These are phyloP conservation scores for Caenorhabditis drosophilae DNA, from an alignment of 2,888 invertebrate genomes.

Conservation along the genomic window DNA sequence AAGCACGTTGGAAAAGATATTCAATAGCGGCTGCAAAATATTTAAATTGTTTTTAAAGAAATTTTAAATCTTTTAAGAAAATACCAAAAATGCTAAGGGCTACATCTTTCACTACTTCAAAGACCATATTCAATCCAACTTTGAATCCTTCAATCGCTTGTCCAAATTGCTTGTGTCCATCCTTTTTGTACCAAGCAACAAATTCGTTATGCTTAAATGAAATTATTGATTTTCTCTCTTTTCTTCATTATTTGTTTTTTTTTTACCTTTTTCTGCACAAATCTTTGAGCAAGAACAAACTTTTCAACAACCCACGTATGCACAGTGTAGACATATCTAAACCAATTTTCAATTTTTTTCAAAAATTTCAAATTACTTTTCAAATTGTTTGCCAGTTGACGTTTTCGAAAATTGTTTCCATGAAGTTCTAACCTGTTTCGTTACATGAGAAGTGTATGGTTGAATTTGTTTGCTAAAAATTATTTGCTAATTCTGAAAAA, in stretches of 20 bases:
- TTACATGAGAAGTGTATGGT: slow-evolving; percentile 6
- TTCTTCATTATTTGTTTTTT: too few species aligned
- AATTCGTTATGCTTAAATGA: slow-evolving; percentile 23
- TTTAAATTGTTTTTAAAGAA: neutral
- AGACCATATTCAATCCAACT: slow-evolving; percentile 29
- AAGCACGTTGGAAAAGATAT: slow-evolving; percentile 3
- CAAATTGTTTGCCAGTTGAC: slow-evolving; percentile 17
- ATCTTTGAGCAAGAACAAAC: slow-evolving; percentile 22
- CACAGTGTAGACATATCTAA: neutral
- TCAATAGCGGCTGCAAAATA: neutral
- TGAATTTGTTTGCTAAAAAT: slow-evolving; percentile 15
- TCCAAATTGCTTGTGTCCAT: slow-evolving; percentile 37
- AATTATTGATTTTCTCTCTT: too few species aligned
- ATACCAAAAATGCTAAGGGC: slow-evolving; percentile 11
- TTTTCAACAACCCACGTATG: slow-evolving; percentile 35
- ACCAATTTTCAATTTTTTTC: slow-evolving; percentile 8
- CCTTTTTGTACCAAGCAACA: slow-evolving; percentile 37
- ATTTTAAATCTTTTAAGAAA: slow-evolving; percentile 2
- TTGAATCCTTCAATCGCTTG: slow-evolving; percentile 19
- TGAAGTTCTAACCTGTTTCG: slow-evolving; percentile 2
- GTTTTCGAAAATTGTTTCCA: slow-evolving; percentile 27
- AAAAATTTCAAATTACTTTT: slow-evolving; percentile 8
- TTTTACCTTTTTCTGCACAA: slow-evolving; percentile 16
- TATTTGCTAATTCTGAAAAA: neutral
- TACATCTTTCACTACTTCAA: slow-evolving; percentile 31